A percentile compares a stretch with the other conserved stretches of the same genome.
These are phyloP conservation scores for Papilio gigon DNA, from an alignment of 2,888 invertebrate genomes.

Conservation along the genomic window DNA sequence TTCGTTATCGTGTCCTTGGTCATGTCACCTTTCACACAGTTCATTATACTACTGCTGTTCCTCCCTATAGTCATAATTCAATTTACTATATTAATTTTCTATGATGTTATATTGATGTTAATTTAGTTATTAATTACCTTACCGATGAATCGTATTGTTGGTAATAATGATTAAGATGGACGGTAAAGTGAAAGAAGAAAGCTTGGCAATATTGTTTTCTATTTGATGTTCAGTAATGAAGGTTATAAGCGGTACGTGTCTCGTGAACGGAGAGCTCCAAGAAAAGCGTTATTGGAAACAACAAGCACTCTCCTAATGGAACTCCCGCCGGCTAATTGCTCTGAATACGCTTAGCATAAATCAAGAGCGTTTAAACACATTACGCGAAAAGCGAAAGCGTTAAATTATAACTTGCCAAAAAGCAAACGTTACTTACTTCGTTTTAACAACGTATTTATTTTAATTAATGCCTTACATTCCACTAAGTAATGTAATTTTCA, in stretches of 20 bases:
- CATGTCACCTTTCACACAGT: no score
- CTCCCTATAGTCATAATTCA: no score
- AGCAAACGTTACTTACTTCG: constrained; percentile 22
- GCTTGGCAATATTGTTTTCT: constrained; percentile 13
- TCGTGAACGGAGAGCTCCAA: constrained; percentile 23
- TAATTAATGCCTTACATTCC: background rate
- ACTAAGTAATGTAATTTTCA: background rate
- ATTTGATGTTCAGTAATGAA: constrained; percentile 28
- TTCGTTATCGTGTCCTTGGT: no score
- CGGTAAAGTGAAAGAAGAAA: background rate
- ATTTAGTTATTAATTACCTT: no score
- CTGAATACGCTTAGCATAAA: constrained; percentile 29
- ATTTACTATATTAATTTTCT: no score
- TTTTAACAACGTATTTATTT: constrained; percentile 17
- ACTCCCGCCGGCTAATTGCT: constrained; percentile 24
- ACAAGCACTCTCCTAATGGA: constrained; percentile 37
- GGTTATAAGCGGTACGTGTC: constrained; percentile 20
- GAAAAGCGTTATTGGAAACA: constrained; percentile 36
- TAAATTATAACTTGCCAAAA: constrained; percentile 32
- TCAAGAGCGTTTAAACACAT: constrained; percentile 28
- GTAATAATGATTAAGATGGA: background rate
- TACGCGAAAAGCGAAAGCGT: constrained; percentile 17
- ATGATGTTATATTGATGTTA: no score
- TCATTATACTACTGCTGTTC: no score
- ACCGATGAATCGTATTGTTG: background rate